Evolutionary conservation across 2,797 vertebrate species (phyloP).

Genomic region (Eulemur albifrons): DNA sequence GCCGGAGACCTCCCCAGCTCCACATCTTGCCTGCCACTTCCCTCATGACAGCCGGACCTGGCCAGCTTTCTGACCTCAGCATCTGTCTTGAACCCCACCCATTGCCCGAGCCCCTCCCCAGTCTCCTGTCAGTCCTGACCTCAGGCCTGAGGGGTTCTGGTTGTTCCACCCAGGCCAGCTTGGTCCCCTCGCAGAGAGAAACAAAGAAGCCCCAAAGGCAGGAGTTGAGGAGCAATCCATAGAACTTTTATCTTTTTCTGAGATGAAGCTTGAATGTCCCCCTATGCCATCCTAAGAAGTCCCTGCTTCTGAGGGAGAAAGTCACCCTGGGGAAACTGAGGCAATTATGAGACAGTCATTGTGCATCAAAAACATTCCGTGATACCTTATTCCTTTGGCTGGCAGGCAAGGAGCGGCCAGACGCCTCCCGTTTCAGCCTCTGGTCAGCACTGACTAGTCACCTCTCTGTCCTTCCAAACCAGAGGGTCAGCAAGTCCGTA

Average conservation of each 20-base stretch:
- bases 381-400: not conserved
- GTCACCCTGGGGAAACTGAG: not conserved
- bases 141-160: not conserved
- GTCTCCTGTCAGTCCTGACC: not conserved
- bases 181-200: not conserved
- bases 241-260: not conserved
- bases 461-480: not conserved
- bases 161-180: not conserved
- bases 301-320: not conserved
- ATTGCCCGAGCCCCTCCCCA: not conserved
- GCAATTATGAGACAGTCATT: accelerated
- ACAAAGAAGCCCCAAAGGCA: not conserved
- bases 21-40: no score
- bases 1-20: not conserved
- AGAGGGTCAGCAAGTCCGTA: not conserved
- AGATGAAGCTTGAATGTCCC: not conserved
- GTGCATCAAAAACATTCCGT: not conserved
- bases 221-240: not conserved
- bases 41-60: not conserved
- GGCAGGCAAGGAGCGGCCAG: not conserved
- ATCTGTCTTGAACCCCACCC: not conserved
- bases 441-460: not conserved
- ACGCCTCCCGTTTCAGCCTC: not conserved
- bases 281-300: not conserved
- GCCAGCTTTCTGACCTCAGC: not conserved